Evolutionary conservation across 2,113 vertebrate genomes (phyloP).

Genomic region (Nibea coibor): DNA sequence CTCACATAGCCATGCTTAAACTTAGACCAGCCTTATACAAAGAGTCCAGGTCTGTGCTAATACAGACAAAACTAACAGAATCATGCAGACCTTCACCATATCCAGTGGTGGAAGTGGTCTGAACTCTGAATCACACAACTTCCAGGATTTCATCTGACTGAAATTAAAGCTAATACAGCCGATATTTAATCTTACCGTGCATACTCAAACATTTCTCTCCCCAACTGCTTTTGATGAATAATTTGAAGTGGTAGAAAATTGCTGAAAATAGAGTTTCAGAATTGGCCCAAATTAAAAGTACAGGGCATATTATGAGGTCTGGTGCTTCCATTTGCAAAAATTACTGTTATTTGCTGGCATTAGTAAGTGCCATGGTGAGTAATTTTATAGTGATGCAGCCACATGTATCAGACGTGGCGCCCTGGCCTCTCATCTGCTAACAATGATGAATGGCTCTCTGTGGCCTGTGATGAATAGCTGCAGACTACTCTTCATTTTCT

Average conservation of each 20-base stretch:
- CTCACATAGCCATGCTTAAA: background rate
- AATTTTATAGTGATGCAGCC: slow-evolving; percentile 60
- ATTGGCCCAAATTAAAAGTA: slow-evolving; percentile 37
- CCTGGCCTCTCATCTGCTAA: slow-evolving; percentile 57
- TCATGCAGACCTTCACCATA: background rate
- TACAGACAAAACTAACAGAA: background rate
- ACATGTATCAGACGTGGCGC: slow-evolving; percentile 50
- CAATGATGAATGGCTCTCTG: slow-evolving; percentile 66
- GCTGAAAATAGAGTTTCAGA: slow-evolving; percentile 19
- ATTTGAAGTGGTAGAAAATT: slow-evolving; percentile 23
- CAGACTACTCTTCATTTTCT: slow-evolving; percentile 74
- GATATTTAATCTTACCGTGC: background rate
- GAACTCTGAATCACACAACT: background rate
- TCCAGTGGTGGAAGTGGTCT: too few species aligned
- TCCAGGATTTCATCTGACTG: background rate
- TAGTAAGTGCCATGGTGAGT: slow-evolving; percentile 30
- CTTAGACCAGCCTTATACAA: background rate
- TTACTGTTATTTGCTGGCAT: slow-evolving; percentile 32
- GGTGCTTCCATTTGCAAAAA: slow-evolving; percentile 24
- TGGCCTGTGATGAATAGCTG: slow-evolving; percentile 61
- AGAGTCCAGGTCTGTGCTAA: background rate
- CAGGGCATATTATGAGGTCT: slow-evolving; percentile 32
- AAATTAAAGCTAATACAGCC: background rate
- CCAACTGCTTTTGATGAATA: background rate
- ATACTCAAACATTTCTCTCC: background rate